These are phyloP conservation scores for Sphaeridia pumilis DNA, from an alignment of 2,888 invertebrate species.

Conservation along the genomic window DNA sequence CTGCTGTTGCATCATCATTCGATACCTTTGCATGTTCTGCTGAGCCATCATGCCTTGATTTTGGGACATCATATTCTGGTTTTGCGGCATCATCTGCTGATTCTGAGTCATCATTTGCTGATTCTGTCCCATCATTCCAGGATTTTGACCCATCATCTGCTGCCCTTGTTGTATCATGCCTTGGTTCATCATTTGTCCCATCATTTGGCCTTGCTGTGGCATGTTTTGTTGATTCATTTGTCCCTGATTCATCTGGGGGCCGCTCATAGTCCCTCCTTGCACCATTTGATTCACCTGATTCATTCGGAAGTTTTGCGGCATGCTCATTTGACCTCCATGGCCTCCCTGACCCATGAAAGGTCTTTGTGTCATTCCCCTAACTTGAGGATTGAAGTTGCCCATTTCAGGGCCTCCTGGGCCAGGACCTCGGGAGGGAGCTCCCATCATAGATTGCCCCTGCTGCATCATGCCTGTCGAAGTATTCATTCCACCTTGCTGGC, in stretches of 20 bases:
- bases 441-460: constrained; percentile 46
- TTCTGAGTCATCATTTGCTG: constrained; percentile 10
- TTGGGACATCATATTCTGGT: constrained; percentile 26
- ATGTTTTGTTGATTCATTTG: constrained; percentile 12
- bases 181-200: constrained; percentile 11
- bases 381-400: constrained; percentile 11
- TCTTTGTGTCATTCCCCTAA: constrained; percentile 22
- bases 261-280: constrained; percentile 5
- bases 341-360: constrained; percentile 21
- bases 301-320: constrained; percentile 16
- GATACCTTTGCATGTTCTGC: constrained; percentile 38
- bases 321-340: constrained; percentile 23
- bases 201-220: constrained; percentile 12
- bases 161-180: neutral
- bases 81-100: constrained; percentile 20
- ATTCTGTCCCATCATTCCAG: constrained; percentile 8
- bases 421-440: constrained; percentile 47
- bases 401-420: constrained; percentile 26
- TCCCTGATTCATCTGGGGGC: constrained; percentile 20
- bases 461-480: constrained; percentile 21
- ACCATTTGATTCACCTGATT: constrained; percentile 11
- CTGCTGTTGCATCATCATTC: constrained; percentile 22
- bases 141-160: constrained; percentile 10
- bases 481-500: constrained; percentile 16
- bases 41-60: constrained; percentile 38